Evolutionary conservation across 2,113 vertebrate species (phyloP).

Genomic region (Oryctolagus cuniculus): mOryCun1.1 NC_091432.1:232211001-232211500

Average conservation of each 20-base stretch:
- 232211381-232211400: not conserved
- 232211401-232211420: not conserved
- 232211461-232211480: not conserved
- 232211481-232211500: not conserved
- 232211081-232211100: not conserved
- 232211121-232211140: not conserved
- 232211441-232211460: not conserved
- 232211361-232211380: not conserved
- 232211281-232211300: not conserved
- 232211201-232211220: too few species aligned
- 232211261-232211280: not conserved
- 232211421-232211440: not conserved
- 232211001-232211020: not conserved
- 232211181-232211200: not conserved
- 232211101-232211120: not conserved
- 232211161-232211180: not conserved
- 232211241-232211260: not conserved
- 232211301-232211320: not conserved
- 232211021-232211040: not conserved
- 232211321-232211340: not conserved
- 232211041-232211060: conserved; percentile 57
- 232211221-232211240: not conserved
- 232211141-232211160: not conserved
- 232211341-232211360: not conserved
- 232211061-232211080: not conserved